phyloP scores from a whole-genome alignment of 1,140 invertebrate species.

The Dinothrombium tinctorium region DNA sequence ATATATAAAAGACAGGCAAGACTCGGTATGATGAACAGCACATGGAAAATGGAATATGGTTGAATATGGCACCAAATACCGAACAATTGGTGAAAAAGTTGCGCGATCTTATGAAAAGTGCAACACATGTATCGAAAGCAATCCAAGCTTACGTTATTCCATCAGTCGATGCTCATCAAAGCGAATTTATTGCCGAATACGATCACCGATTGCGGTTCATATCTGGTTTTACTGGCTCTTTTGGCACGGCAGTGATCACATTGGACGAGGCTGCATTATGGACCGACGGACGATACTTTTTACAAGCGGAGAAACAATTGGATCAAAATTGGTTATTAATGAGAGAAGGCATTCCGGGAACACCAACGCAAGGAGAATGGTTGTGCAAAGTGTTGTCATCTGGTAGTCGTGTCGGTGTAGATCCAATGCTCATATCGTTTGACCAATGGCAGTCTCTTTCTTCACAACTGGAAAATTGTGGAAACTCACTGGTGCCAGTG shows the following conservation, averaged over 20 bases:
- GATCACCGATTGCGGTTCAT: conserved; percentile 63
- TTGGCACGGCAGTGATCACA: conserved; percentile 61
- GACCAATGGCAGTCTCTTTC: conserved; percentile 39
- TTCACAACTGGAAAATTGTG: conserved; percentile 29
- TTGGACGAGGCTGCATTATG: conserved; percentile 52
- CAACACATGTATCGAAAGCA: conserved; percentile 23
- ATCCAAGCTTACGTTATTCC: conserved; percentile 58
- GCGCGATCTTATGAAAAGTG: conserved; percentile 31
- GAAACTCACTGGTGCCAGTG: conserved; percentile 41
- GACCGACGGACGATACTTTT: conserved; percentile 86
- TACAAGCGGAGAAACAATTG: conserved; percentile 46
- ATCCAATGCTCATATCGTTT: conserved; percentile 50
- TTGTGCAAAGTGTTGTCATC: conserved; percentile 34
- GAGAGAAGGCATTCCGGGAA: conserved; percentile 39
- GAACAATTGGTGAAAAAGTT: conserved; percentile 25
- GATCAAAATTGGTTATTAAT: conserved; percentile 48
- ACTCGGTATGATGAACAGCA: too few relatives aligned
- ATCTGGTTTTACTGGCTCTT: conserved; percentile 64
- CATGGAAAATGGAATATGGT: too few relatives aligned
- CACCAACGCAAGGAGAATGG: conserved; percentile 47
- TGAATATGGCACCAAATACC: too few relatives aligned
- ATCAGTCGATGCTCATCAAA: conserved; percentile 56
- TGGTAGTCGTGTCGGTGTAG: conserved; percentile 50
- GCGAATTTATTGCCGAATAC: conserved; percentile 62
- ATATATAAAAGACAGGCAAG: too few relatives aligned